Percentiles rank a stretch among this genome's conserved stretches.
Evolutionary conservation across 2,888 invertebrate genomes (phyloP).

Genomic region (Polymixis flavicincta): DNA sequence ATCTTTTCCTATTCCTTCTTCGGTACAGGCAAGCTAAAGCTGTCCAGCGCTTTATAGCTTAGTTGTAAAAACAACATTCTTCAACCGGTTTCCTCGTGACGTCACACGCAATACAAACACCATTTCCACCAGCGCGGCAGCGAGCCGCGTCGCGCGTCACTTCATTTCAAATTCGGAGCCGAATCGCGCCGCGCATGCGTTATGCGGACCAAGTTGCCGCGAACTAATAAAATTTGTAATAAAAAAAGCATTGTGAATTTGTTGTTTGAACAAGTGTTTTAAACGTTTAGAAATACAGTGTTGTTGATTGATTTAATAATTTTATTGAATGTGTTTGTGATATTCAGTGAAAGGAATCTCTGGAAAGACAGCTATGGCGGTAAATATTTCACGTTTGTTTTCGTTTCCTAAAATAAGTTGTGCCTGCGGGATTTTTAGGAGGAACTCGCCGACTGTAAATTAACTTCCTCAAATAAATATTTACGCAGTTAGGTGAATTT

Average conservation of each 20-base stretch:
- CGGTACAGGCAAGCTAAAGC: not conserved
- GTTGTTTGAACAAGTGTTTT: slow-evolving; percentile 49
- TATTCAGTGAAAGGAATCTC: slow-evolving; percentile 32
- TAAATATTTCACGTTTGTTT: slow-evolving; percentile 50
- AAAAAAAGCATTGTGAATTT: slow-evolving; percentile 15
- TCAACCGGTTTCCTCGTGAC: slow-evolving; percentile 70
- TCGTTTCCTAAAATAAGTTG: slow-evolving; percentile 52
- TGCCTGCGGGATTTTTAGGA: slow-evolving; percentile 10
- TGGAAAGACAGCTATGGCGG: slow-evolving; percentile 51
- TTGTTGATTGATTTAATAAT: not conserved
- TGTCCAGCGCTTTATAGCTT: slow-evolving; percentile 42
- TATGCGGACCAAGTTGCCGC: slow-evolving; percentile 44
- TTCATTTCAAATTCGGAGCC: slow-evolving; percentile 62
- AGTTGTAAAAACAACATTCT: slow-evolving; percentile 20
- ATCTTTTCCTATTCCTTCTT: not conserved
- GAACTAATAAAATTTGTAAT: slow-evolving; percentile 17
- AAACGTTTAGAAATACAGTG: slow-evolving; percentile 6
- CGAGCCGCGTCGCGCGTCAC: slow-evolving; percentile 52
- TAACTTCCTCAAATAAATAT: slow-evolving; percentile 27
- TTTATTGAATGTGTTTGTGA: slow-evolving; percentile 35
- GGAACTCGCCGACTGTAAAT: slow-evolving; percentile 2
- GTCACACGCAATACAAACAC: slow-evolving; percentile 64
- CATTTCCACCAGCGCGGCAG: slow-evolving; percentile 45
- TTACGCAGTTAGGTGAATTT: slow-evolving; percentile 1
- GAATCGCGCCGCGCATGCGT: slow-evolving; percentile 53